Base-by-base conservation (phyloP, 2,797 vertebrate species). In the Anguilla anguilla region DNA sequence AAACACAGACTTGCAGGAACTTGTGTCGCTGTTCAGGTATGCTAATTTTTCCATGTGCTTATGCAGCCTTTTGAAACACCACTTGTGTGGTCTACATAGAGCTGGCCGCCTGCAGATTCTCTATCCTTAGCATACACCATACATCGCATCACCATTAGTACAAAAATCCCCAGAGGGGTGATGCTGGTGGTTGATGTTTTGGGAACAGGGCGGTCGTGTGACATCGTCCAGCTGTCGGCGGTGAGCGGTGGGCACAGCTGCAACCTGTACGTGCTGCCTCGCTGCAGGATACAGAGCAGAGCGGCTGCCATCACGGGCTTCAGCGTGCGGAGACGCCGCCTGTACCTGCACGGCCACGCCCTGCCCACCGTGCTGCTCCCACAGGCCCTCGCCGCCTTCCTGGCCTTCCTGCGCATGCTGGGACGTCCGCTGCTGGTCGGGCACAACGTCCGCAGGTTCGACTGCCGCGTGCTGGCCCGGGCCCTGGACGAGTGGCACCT, bases 221-320 rank as follows among this genome's bases (percentile, higher is more conserved):
- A 96, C 64, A 95, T 96, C 0, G 89, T 96, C 88, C 96, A 96
- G 92, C 92, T 96, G 89, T 95, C 96, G 0, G 96, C 96, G 0
- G 95, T 96, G 55, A 94, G 95, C 0, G 95, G 94, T 0, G 83
- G 90, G 31, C 94, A 96, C 91, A 95, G 90, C 0, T 91, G 96
- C 72, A 96, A 96, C 92, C 94, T 96, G 25, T 96, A 95, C 85
- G 86, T 94, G 83, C 72, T 95, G 86, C 96, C 96, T 5, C 93
- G 90, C 6, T 88, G 93, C 86, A 92, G 35, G 9, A 94, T 96
- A 85, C 91, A 95, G 49, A 91, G 86, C 0, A 89, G 93, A 4
- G 96, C 96, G 0, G 89, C 94, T 64, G 91, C 57, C 79, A 92
- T 96, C 13, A 96, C 95, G 0, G 96, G 96, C 55, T 95, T 96